These are phyloP conservation scores for Phrynosoma platyrhinos DNA, from an alignment of 2,113 vertebrate species.

Conservation along the genomic window DNA sequence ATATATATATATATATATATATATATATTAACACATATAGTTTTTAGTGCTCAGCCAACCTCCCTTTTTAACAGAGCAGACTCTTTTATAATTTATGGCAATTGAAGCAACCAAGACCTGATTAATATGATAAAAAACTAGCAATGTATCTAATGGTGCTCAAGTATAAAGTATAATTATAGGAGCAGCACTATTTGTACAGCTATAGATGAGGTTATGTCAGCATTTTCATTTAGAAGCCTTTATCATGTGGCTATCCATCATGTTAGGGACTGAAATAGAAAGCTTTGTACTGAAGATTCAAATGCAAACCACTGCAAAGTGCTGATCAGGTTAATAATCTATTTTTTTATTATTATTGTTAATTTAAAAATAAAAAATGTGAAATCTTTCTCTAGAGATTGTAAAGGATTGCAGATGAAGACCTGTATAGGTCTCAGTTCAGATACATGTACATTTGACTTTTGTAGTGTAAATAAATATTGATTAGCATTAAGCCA, in stretches of 20 bases:
- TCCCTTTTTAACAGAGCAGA: constrained; percentile 56
- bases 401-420: background rate
- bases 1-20: constrained; percentile 43
- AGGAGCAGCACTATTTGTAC: constrained; percentile 56
- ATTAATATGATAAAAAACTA: constrained; percentile 74
- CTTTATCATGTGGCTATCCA: constrained; percentile 26
- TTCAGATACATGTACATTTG: constrained; percentile 40
- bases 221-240: constrained; percentile 73
- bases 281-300: constrained; percentile 43
- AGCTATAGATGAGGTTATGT: constrained; percentile 64
- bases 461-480: constrained; percentile 51
- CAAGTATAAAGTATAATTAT: constrained; percentile 72
- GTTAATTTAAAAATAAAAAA: background rate
- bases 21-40: constrained; percentile 59
- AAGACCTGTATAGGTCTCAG: constrained; percentile 36
- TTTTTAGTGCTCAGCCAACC: constrained; percentile 51
- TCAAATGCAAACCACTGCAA: background rate
- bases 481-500: constrained; percentile 33
- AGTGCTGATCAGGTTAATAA: constrained; percentile 30
- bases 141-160: constrained; percentile 63
- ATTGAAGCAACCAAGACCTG: constrained; percentile 57
- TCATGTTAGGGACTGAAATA: constrained; percentile 53
- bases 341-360: background rate
- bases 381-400: constrained; percentile 31
- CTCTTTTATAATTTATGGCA: constrained; percentile 63